A percentile compares a stretch with the other conserved stretches of the same genome.
Evolutionary conservation across 1,140 invertebrate genomes (phyloP).

Genomic region (Heliconius melpomene): DNA sequence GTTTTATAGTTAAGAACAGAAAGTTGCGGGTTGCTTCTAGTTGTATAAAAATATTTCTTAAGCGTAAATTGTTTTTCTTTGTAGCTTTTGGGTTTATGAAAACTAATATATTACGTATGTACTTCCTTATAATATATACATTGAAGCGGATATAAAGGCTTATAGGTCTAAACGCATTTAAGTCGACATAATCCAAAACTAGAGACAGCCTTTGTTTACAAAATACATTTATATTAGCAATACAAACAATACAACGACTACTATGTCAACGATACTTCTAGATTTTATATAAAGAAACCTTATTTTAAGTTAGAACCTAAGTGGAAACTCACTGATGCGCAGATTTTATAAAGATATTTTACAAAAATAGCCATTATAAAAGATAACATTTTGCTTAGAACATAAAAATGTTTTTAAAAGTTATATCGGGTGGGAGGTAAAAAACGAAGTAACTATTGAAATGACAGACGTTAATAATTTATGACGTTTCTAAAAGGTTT

Average conservation of each 20-base stretch:
- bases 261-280: background rate
- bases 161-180: too few species aligned
- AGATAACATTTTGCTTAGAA: background rate
- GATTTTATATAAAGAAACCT: background rate
- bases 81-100: too few species aligned
- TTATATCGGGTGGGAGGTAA: background rate
- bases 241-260: background rate
- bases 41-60: too few species aligned
- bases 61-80: too few species aligned
- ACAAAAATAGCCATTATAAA: background rate
- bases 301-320: too few species aligned
- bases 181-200: background rate
- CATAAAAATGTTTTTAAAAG: slow-evolving; percentile 6
- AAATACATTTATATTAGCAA: background rate
- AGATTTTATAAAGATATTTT: background rate
- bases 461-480: slow-evolving; percentile 43
- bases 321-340: background rate
- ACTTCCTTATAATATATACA: too few species aligned
- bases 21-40: too few species aligned
- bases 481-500: slow-evolving; percentile 43
- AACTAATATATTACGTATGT: too few species aligned
- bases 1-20: too few species aligned
- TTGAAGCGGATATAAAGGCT: too few species aligned
- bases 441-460: slow-evolving; percentile 38
- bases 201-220: background rate